Conservation (phyloP, 2,888 invertebrate species). For the Agriopis aurantiaria region DNA sequence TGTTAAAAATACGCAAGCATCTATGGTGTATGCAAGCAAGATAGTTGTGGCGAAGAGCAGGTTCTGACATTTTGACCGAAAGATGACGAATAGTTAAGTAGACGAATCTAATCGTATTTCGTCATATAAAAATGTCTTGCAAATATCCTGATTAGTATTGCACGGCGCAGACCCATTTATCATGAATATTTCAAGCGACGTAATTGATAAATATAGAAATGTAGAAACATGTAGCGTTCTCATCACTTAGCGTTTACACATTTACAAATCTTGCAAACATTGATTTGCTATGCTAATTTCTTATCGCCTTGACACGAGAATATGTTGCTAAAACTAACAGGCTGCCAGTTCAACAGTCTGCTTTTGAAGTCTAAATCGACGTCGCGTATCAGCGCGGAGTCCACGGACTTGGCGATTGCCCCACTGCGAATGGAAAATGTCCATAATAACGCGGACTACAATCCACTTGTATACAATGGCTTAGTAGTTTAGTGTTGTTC, state of each 20-base stretch:
- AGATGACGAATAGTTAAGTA: neutral
- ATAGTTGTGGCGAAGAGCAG: no score
- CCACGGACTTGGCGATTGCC: constrained; percentile 61
- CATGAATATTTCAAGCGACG: constrained; percentile 33
- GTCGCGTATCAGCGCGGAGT: constrained; percentile 35
- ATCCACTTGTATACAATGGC: constrained; percentile 86
- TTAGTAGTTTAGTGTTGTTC: constrained; percentile 78
- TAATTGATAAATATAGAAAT: constrained; percentile 46
- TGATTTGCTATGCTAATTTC: constrained; percentile 66
- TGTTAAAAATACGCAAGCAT: no score
- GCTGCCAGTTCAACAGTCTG: constrained; percentile 28
- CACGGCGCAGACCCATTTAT: constrained; percentile 13
- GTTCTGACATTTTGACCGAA: neutral
- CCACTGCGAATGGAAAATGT: constrained; percentile 82
- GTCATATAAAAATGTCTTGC: neutral
- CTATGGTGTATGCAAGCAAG: no score
- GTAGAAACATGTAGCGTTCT: constrained; percentile 39
- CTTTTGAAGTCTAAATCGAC: constrained; percentile 29
- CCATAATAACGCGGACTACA: constrained; percentile 81
- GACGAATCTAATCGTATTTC: neutral
- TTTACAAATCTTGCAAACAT: constrained; percentile 54
- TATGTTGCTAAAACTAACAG: constrained; percentile 56
- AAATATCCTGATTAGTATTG: constrained; percentile 6
- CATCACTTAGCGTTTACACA: constrained; percentile 39
- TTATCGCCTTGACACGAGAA: constrained; percentile 68